Conservation (phyloP, 2,888 invertebrate genomes). For the Cepaea hortensis region DNA sequence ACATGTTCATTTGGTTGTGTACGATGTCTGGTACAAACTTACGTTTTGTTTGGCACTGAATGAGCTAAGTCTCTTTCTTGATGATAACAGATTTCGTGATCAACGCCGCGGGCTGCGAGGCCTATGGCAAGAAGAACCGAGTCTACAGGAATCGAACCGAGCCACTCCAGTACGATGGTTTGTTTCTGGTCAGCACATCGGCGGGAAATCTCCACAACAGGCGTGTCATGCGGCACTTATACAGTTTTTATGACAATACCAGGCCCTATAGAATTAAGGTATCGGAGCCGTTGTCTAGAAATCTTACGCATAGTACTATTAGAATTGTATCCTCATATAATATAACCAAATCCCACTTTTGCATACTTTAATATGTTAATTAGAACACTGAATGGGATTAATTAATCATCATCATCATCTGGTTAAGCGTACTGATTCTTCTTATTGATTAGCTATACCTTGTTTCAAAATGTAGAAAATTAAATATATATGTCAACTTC, state of each 20-base stretch:
- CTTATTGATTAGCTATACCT: no score
- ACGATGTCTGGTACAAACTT: no score
- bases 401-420: no score
- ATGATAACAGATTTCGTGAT: constrained; percentile 24
- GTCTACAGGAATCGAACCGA: not conserved
- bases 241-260: constrained; percentile 10
- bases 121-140: not conserved
- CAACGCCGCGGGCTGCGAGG: constrained; percentile 15
- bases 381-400: no score
- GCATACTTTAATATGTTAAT: no score
- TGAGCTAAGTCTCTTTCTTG: no score
- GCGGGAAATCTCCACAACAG: constrained; percentile 26
- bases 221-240: constrained; percentile 17
- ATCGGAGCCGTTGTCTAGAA: not conserved
- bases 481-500: no score
- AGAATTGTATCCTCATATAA: not conserved
- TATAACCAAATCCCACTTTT: not conserved
- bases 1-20: no score
- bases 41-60: no score
- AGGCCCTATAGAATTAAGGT: constrained; percentile 36
- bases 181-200: constrained; percentile 32
- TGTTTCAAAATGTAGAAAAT: no score
- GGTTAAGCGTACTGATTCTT: no score
- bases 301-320: not conserved
- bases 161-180: not conserved